Percentiles rank a stretch among this genome's conserved stretches.
Evolutionary conservation across 1,140 invertebrate species (phyloP).

Genomic region (Melitaea cinxia): DNA sequence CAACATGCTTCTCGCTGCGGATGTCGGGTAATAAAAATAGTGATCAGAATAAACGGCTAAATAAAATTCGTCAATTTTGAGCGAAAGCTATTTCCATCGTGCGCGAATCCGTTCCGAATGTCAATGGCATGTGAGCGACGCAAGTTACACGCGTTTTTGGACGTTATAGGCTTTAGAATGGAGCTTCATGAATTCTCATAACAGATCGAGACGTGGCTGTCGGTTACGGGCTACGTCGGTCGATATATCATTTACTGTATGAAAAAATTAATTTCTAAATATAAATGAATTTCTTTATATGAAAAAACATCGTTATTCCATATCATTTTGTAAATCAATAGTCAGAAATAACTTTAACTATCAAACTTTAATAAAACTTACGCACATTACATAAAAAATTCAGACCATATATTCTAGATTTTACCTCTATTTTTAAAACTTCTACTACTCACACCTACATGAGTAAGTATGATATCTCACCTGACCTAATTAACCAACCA

Average conservation of each 20-base stretch:
- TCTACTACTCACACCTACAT: no score
- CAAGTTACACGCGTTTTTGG: slow-evolving; percentile 37
- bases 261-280: no score
- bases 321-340: no score
- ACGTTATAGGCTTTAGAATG: slow-evolving; percentile 15
- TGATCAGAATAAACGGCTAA: slow-evolving; percentile 30
- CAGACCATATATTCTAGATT: no score
- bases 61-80: slow-evolving; percentile 41
- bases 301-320: no score
- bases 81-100: slow-evolving; percentile 54
- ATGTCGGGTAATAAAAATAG: slow-evolving; percentile 32
- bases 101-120: slow-evolving; percentile 50
- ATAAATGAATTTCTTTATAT: no score
- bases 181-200: slow-evolving; percentile 9
- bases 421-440: no score
- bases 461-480: no score
- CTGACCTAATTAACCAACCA: no score
- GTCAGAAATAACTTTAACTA: no score
- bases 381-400: no score
- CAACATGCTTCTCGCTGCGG: slow-evolving; percentile 17
- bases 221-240: neutral
- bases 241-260: neutral
- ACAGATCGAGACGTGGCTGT: neutral
- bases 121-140: slow-evolving; percentile 69
- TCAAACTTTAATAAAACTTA: no score